Percentiles rank a stretch among this genome's conserved stretches.
These are phyloP conservation scores for Bugula neritina DNA, from an alignment of 2,888 invertebrate species.

Conservation along the genomic window DNA sequence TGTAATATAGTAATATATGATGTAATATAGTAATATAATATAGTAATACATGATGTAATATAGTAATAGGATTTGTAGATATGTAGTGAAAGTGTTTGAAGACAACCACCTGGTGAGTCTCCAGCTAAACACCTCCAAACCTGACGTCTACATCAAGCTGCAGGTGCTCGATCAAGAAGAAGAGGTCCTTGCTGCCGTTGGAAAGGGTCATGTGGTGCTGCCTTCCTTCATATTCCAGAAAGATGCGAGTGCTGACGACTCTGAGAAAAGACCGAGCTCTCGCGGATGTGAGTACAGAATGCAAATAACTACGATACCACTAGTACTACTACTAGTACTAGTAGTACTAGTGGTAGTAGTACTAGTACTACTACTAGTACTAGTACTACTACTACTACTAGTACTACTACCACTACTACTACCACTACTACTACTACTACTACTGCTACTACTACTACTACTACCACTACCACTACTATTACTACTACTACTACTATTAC, in stretches of 20 bases:
- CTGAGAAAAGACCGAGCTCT: constrained; percentile 41
- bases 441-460: background rate
- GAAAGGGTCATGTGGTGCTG: constrained; percentile 48
- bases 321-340: background rate
- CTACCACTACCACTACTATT: background rate
- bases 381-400: background rate
- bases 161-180: constrained; percentile 46
- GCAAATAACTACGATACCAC: too few species aligned
- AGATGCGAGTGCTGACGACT: constrained; percentile 35
- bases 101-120: constrained; percentile 47
- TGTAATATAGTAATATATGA: too few species aligned
- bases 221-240: constrained; percentile 50
- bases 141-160: constrained; percentile 49
- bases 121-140: constrained; percentile 49
- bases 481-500: background rate
- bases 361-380: background rate
- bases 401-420: background rate
- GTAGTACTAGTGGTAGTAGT: background rate
- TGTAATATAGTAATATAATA: too few species aligned
- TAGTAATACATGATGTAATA: too few species aligned
- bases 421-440: background rate
- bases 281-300: constrained; percentile 41
- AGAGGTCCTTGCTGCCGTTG: constrained; percentile 42
- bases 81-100: constrained; percentile 46
- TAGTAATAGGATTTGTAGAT: too few species aligned